Evolutionary conservation across 2,797 vertebrate species (phyloP).

Genomic region (Anniella stebbinsi): DNA sequence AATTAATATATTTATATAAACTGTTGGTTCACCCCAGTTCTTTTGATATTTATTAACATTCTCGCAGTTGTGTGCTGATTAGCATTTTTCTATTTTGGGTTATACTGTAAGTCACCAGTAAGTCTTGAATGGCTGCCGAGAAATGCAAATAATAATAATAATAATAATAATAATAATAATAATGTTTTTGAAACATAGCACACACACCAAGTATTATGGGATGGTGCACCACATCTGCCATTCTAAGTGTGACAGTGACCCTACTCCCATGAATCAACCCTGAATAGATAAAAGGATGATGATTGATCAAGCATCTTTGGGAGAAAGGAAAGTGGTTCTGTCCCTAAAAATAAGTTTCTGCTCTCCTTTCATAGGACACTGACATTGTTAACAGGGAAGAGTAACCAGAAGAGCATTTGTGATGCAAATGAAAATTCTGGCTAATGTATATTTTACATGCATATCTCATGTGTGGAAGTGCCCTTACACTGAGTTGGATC

Average conservation of each 20-base stretch:
- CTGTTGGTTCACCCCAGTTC: no score
- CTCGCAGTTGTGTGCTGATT: no score
- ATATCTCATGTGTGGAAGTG: not conserved
- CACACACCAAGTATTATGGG: not conserved
- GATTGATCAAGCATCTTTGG: not conserved
- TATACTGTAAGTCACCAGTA: no score
- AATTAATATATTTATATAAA: no score
- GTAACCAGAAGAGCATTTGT: no score
- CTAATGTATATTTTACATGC: not conserved
- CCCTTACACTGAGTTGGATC: not conserved
- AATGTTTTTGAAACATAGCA: not conserved
- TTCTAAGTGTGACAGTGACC: not conserved
- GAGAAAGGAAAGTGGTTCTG: not conserved
- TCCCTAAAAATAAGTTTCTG: not conserved
- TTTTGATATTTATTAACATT: no score
- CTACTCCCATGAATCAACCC: not conserved
- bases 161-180: no score
- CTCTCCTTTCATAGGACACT: not conserved
- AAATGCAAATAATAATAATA: no score
- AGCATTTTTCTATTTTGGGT: no score
- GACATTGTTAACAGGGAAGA: no score
- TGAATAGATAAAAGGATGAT: not conserved
- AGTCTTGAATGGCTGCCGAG: no score
- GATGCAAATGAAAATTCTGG: not conserved
- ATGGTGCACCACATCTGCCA: not conserved